Base-by-base conservation (phyloP, 2,888 invertebrate genomes). In the Dynastes tityus region DNA sequence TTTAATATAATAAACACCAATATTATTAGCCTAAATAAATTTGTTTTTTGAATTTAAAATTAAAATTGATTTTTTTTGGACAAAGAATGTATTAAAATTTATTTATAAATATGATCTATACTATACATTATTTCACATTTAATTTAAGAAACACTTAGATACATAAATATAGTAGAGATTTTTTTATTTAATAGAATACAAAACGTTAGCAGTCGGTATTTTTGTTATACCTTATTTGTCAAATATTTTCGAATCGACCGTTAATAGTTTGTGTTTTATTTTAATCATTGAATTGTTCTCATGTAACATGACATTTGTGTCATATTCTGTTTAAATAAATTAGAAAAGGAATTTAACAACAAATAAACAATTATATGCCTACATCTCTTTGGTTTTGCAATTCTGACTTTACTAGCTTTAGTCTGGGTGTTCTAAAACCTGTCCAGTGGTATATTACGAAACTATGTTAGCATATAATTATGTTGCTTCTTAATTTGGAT, bases 1-100 rank as follows among this genome's bases (percentile, higher is more conserved):
- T 73, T 81, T 78, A 80, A 78, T 82, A 78, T 83, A 81, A 81
- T 81, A 80, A 82, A 82, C 81, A 81, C 80, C 82, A 82, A 80
- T 76, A 77, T 81, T 80, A 79, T 78, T 82, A 80, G 78, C 78
- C 81, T 80, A 80, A 81, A 61, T 49, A 55, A 73, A 61, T 68
- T 75, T 68, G 40, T 45, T 78, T 74, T 64, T 77, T 77, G 58
- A 29, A 71, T 71, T 77, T 49, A 11, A 71, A 64, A 22, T 73
- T 16, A 58, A 9, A 58, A 37, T 27, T 51, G 22, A 22, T 40
- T n/a, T 49, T 73, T 22, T 71, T 67, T 53, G 75, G 27, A 68
- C 51, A 32, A 27, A 73, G 37, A 61, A 74, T 78, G 78, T 68
- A 78, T 78, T 75, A 78, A 78, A 55, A 78, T 64, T 75, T 75